phyloP scores from a whole-genome alignment of 1,140 invertebrate genomes.

The Sesamia nonagrioides region DNA sequence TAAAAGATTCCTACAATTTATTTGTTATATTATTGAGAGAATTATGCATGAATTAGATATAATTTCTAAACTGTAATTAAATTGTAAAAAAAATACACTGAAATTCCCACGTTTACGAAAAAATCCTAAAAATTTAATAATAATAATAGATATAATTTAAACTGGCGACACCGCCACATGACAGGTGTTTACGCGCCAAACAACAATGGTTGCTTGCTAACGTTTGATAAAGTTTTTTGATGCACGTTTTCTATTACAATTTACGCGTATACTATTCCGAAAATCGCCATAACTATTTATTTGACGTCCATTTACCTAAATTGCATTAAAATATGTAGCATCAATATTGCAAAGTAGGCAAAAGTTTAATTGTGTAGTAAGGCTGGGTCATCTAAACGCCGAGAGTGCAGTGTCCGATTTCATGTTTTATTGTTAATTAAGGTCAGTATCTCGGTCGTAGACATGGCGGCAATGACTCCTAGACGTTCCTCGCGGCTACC shows the following conservation, averaged over 20 bases:
- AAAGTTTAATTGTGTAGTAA: constrained; percentile 11
- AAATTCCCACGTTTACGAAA: neutral
- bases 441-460: constrained; percentile 39
- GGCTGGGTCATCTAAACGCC: constrained; percentile 7
- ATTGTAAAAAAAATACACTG: too few relatives aligned
- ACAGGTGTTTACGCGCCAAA: constrained; percentile 87
- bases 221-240: constrained; percentile 62
- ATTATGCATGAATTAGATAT: too few relatives aligned
- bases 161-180: constrained; percentile 62
- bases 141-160: constrained; percentile 5
- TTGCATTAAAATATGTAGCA: constrained; percentile 30
- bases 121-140: neutral
- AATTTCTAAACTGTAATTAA: too few relatives aligned
- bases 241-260: constrained; percentile 54
- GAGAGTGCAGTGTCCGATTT: constrained; percentile 35
- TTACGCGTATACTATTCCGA: constrained; percentile 1
- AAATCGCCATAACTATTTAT: neutral
- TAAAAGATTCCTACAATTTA: too few relatives aligned
- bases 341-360: neutral
- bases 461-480: constrained; percentile 80
- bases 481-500: constrained; percentile 74
- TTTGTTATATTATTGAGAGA: too few relatives aligned
- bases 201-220: constrained; percentile 75
- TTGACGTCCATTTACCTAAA: neutral
- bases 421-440: constrained; percentile 39